Percentiles rank a stretch among this genome's conserved stretches.
Conservation (phyloP, 1,140 invertebrate species). For the Cryptotermes secundus region DNA sequence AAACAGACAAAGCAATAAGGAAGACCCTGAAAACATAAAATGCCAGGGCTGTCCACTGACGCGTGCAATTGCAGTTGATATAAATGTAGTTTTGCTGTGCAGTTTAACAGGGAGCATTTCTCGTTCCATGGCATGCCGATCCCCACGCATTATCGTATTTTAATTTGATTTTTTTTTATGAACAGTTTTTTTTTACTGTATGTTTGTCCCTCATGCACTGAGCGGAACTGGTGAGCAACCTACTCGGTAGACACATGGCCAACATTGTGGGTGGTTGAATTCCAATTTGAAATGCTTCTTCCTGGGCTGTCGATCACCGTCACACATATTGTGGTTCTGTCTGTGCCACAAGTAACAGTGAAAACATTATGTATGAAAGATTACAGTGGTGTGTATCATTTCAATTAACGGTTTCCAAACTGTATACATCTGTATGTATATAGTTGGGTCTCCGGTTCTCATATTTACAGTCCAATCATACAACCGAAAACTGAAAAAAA, state of each 20-base stretch:
- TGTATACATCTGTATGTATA: too few species aligned
- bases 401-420: background rate
- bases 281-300: slow-evolving; percentile 13
- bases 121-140: background rate
- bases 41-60: too few species aligned
- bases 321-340: background rate
- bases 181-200: background rate
- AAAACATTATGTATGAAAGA: background rate
- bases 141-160: slow-evolving; percentile 1
- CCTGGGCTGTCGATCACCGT: background rate
- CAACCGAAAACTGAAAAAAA: too few species aligned
- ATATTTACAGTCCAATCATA: too few species aligned
- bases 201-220: background rate
- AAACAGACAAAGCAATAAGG: background rate
- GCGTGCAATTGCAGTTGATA: background rate
- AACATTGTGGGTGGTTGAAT: background rate
- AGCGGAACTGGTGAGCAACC: background rate
- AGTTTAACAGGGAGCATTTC: background rate
- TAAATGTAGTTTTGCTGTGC: background rate
- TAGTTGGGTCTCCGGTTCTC: too few species aligned
- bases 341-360: background rate
- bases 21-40: too few species aligned
- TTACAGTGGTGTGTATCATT: background rate
- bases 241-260: background rate
- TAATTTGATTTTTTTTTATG: background rate